Evolutionary conservation across 2,888 invertebrate genomes (phyloP).

Genomic region (Pasiphila rectangulata): DNA sequence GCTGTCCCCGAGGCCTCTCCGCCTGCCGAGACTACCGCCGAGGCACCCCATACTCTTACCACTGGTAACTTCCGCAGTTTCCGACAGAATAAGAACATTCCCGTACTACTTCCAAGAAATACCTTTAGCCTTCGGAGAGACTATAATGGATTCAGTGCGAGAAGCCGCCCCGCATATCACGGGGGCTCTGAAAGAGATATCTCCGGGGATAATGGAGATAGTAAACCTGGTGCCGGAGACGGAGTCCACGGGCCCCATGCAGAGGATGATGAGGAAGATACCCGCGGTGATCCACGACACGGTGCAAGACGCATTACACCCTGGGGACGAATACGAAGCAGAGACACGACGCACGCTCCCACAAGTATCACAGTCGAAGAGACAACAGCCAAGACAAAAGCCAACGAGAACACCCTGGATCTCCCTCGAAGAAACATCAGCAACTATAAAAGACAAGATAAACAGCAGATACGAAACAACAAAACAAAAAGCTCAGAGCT

Average conservation of each 20-base stretch:
- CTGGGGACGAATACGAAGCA: conserved; percentile 46
- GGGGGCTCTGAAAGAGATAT: conserved; percentile 68
- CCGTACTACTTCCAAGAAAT: conserved; percentile 76
- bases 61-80: conserved; percentile 65
- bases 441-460: conserved; percentile 29
- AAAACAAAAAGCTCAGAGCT: conserved; percentile 59
- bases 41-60: conserved; percentile 64
- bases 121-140: conserved; percentile 70
- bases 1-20: conserved; percentile 50
- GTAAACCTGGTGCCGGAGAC: conserved; percentile 65
- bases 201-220: conserved; percentile 72
- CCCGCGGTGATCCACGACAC: conserved; percentile 69
- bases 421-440: conserved; percentile 44
- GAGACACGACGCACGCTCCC: conserved; percentile 15
- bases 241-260: conserved; percentile 55
- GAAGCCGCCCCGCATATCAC: conserved; percentile 73
- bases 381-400: conserved; percentile 37
- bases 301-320: conserved; percentile 61
- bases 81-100: conserved; percentile 71
- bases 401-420: conserved; percentile 24
- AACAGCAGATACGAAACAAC: conserved; percentile 51
- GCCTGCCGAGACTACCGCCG: conserved; percentile 56
- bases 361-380: conserved; percentile 49
- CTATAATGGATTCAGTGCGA: conserved; percentile 69
- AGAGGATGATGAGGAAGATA: conserved; percentile 63